phyloP scores from a whole-genome alignment of 2,888 invertebrate species.

The Choreutis nemorana region DNA sequence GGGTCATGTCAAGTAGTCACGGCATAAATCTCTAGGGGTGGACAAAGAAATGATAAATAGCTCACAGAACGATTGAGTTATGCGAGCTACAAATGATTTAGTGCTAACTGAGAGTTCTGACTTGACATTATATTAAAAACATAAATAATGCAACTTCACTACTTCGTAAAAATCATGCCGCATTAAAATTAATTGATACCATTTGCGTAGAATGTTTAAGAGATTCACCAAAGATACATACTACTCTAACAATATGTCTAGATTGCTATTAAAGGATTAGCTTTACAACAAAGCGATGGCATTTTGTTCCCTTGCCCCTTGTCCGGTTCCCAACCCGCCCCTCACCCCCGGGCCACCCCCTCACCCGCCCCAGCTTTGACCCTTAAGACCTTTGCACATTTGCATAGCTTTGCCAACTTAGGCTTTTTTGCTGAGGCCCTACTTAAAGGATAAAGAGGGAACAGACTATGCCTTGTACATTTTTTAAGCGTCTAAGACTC shows the following conservation, averaged over 20 bases:
- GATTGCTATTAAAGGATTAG: conserved; percentile 62
- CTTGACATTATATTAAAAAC: too few species aligned
- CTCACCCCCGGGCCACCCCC: conserved; percentile 14
- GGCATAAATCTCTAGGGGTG: conserved; percentile 40
- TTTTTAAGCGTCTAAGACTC: too few species aligned
- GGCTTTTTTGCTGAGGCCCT: conserved; percentile 44
- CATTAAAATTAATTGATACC: too few species aligned
- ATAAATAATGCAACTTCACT: too few species aligned
- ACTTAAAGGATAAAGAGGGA: conserved; percentile 51
- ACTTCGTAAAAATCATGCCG: too few species aligned
- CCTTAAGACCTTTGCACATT: conserved; percentile 60
- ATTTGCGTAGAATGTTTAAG: too few species aligned
- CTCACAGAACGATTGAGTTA: conserved; percentile 33
- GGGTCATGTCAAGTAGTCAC: conserved; percentile 14
- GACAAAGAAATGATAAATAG: conserved; percentile 56
- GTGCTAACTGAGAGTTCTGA: too few species aligned
- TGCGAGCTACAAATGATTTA: conserved; percentile 34
- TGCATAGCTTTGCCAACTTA: conserved; percentile 56
- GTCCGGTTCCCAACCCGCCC: conserved; percentile 29
- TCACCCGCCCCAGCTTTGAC: conserved; percentile 20
- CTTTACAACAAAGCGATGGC: conserved; percentile 53
- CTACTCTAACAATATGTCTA: conserved; percentile 16
- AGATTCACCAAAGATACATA: too few species aligned
- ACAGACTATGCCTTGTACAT: too few species aligned
- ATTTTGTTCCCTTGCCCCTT: conserved; percentile 55